Evolutionary conservation across 2,888 invertebrate species (phyloP), one percentile per base, ranked within the genome.

Genomic region (Perithous albicinctus): DNA sequence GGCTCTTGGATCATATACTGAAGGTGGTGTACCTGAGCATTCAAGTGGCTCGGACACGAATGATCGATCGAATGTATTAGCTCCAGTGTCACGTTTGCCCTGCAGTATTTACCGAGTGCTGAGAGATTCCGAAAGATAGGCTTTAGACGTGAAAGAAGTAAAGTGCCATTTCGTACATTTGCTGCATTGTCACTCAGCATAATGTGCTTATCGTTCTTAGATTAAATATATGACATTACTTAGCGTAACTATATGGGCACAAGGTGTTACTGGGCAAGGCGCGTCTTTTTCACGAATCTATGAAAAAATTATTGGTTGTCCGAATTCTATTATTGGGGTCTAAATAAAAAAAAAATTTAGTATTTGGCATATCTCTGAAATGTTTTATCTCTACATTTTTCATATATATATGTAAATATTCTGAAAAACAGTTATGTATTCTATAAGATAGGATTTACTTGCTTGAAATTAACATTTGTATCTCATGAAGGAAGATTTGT

Each of bases 61-160:
- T 81, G 38, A 81, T 81, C 78, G 74, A 81, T 81, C 69, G 43
- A 59, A 35, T 26, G 54, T 46, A 54, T 51, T n/a, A n/a, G 46
- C 54, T 67, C 63, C 64, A 81, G 63, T 74, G 78, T 66, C 54
- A 32, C 64, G 26, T 46, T 61, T 54, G 20, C 59, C 38, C 64
- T 56, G 59, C 10, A n/a, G 26, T 69, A 29, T 69, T 35, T 35
- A 56, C 43, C 26, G 18, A 73, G 61, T 63, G 54, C 56, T 46
- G 29, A 74, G 61, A 63, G 67, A 69, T 63, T 43, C 63, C 35
- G 8, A 12, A 61, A 32, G 18, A 61, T 61, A 56, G 54, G 26
- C 26, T n/a, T n/a, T n/a, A 26, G 15, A 35, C 59, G 18, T 18
- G 18, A 35, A 15, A 54, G 54, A n/a, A 74, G 18, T 43, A 74